A percentile compares a stretch with the other conserved stretches of the same genome.
phyloP scores from a whole-genome alignment of 2,113 vertebrate species.

The Forbesichthys agassizii region DNA sequence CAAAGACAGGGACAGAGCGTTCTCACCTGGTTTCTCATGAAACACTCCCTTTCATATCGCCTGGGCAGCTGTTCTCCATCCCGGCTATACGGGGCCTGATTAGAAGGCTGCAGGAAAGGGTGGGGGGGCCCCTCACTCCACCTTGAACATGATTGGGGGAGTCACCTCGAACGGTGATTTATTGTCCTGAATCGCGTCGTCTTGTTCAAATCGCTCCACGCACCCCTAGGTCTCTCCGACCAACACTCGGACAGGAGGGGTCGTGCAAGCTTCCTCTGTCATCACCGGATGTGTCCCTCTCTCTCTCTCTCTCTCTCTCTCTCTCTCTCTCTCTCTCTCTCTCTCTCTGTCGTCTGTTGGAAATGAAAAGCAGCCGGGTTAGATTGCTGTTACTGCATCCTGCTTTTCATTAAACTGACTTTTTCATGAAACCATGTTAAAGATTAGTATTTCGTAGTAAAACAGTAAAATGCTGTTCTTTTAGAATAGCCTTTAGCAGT shows the following conservation, averaged over 20 bases:
- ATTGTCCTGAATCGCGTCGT: constrained; percentile 31
- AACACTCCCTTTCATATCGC: constrained; percentile 51
- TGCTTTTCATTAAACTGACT: too few relatives aligned
- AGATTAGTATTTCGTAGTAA: too few relatives aligned
- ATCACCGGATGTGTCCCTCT: not conserved
- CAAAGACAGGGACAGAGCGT: constrained; percentile 42
- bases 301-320: too few relatives aligned
- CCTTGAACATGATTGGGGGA: not conserved
- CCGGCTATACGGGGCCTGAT: constrained; percentile 39
- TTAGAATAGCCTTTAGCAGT: too few relatives aligned
- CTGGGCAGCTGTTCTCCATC: constrained; percentile 61
- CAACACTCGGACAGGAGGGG: not conserved
- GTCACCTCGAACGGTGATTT: constrained; percentile 57
- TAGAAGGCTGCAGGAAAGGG: constrained; percentile 47
- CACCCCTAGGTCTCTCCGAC: not conserved
- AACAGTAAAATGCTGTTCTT: too few relatives aligned
- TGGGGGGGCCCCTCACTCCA: constrained; percentile 1
- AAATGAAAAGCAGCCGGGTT: too few relatives aligned
- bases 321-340: too few relatives aligned
- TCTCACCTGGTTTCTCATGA: constrained; percentile 70
- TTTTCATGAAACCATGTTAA: too few relatives aligned
- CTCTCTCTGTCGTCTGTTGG: too few relatives aligned
- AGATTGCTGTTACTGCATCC: too few relatives aligned
- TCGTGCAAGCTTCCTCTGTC: not conserved
- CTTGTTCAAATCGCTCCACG: constrained; percentile 17